Conservation (phyloP, 2,113 vertebrate genomes). For the Redunca redunca region DNA sequence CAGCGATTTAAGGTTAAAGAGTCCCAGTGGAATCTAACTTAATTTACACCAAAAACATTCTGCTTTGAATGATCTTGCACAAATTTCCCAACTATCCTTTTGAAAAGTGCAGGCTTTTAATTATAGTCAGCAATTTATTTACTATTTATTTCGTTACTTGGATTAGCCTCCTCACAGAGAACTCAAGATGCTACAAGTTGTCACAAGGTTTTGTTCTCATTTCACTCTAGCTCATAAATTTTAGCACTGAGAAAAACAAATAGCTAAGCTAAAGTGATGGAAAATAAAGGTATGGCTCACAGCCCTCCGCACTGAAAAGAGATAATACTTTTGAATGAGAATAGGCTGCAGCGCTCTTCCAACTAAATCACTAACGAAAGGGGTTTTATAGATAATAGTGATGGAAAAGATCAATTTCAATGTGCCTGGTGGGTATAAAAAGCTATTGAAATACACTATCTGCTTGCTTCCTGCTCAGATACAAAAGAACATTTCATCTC, state of each 20-base stretch:
- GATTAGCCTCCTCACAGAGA: neutral
- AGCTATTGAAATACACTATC: slow-evolving; percentile 59
- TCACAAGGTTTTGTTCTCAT: slow-evolving; percentile 1
- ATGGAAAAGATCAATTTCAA: slow-evolving; percentile 66
- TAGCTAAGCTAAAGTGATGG: neutral
- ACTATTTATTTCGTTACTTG: neutral
- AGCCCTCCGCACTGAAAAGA: neutral
- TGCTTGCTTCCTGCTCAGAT: slow-evolving; percentile 50
- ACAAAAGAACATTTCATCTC: slow-evolving; percentile 71
- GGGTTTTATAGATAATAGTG: slow-evolving; percentile 45
- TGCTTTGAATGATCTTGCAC: neutral
- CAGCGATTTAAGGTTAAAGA: neutral
- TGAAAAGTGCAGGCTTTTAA: slow-evolving; percentile 1
- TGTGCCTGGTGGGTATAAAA: slow-evolving; percentile 55
- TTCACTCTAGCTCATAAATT: slow-evolving; percentile 2
- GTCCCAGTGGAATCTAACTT: neutral
- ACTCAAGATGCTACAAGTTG: neutral
- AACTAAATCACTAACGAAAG: slow-evolving; percentile 28
- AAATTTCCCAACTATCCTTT: neutral
- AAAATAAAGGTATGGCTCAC: neutral
- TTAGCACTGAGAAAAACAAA: neutral
- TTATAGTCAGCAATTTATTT: neutral
- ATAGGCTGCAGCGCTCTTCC: neutral
- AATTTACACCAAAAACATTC: neutral
- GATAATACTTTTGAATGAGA: slow-evolving; percentile 30